phyloP scores from a whole-genome alignment of 2,888 invertebrate species.

The Camptogramma bilineatum region DNA sequence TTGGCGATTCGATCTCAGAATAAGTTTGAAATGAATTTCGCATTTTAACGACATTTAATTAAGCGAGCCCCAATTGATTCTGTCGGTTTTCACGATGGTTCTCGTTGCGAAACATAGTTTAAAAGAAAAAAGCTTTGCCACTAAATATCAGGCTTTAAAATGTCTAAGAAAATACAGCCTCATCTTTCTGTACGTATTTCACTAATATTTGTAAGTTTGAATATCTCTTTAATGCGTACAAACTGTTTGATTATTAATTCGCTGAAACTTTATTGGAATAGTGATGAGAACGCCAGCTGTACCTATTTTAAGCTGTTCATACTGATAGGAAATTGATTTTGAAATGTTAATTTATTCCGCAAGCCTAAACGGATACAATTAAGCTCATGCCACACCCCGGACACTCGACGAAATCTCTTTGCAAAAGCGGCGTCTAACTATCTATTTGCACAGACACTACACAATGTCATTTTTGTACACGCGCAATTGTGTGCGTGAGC shows the following conservation, averaged over 20 bases:
- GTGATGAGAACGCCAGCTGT: slow-evolving; percentile 2
- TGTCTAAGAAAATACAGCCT: no score
- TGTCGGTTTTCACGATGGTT: slow-evolving; percentile 36
- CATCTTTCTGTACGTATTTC: no score
- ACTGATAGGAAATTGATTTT: slow-evolving; percentile 40
- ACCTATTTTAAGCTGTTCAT: slow-evolving; percentile 12
- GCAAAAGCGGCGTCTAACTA: no score
- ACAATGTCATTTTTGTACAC: no score
- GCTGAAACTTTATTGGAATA: background rate
- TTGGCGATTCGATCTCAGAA: slow-evolving; percentile 22
- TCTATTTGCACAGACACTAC: no score
- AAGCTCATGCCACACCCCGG: no score
- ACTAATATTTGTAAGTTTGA: background rate
- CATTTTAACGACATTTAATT: slow-evolving; percentile 29
- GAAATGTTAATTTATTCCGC: slow-evolving; percentile 38
- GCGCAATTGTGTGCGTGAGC: no score
- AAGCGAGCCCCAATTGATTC: slow-evolving; percentile 36
- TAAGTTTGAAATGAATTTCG: slow-evolving; percentile 31
- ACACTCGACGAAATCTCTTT: no score
- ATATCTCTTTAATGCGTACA: background rate
- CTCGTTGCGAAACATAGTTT: slow-evolving; percentile 19
- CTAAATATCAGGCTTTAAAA: background rate
- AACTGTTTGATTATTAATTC: no score
- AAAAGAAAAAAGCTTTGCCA: slow-evolving; percentile 3
- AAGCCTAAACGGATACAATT: slow-evolving; percentile 28